Base-by-base conservation (phyloP, 2,888 invertebrate species). In the Bimastos eiseni region DNA sequence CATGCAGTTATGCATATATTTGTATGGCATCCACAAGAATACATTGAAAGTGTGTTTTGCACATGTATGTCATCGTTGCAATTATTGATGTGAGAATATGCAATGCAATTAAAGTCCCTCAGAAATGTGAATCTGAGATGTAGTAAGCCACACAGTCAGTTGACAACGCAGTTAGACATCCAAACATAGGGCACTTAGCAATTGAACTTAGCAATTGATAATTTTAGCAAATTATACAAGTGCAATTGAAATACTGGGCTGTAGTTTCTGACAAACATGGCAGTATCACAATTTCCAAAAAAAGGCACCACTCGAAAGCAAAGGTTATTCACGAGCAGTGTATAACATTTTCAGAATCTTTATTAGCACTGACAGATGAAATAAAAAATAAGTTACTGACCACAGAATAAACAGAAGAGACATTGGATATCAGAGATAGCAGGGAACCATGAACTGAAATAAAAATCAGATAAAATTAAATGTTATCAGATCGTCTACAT, bases 401-500 rank as follows among this genome's bases (percentile, higher is more conserved):
- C 86, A 86, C 86, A 34, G 90, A 90, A 44, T 90, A 90, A 30
- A 90, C 84, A 11, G 90, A 90, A 38, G 90, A 90, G 24, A 84
- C 90, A 84, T 90, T 90, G n/a, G 90, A 90, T 36, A 84, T 44
- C 34, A 90, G 90, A 37, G 90, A 90, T 2, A 90, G 84, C 90
- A 90, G n/a, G 19, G 90, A 90, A 37, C 90, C 90, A 44, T 90
- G 90, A 38, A 90, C 90, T 90, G 90, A 37, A 90, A 86, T 86
- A 36, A 34, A 34, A 86, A 86, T 24, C 34, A 70, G n/a, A 70
- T 49, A 70, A 70, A 30, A 70, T 70, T n/a, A 70, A 70, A 70
- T 11, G 30, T n/a, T 49, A 49, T 49, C 49, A 49, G 24, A 70
- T 70, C n/a, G n/a, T 70, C 13, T 11, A n/a, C 17, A 5, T 11